These are phyloP conservation scores for Spisula solida DNA, from an alignment of 2,888 invertebrate genomes.

Conservation along the genomic window DNA sequence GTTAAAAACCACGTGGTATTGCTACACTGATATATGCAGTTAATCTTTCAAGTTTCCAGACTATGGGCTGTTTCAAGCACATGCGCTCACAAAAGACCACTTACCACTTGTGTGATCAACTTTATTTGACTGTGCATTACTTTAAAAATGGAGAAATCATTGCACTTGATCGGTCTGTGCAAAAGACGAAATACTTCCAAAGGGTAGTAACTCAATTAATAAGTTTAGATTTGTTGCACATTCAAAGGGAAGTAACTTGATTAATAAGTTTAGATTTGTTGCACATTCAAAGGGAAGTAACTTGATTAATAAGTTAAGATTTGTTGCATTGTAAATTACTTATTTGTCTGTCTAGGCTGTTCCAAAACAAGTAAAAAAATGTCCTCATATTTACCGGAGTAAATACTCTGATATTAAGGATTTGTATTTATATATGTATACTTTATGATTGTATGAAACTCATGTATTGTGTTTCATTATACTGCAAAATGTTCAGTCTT, in stretches of 20 bases:
- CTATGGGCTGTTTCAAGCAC: too few relatives aligned
- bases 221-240: not conserved
- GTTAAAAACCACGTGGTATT: too few relatives aligned
- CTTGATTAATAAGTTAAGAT: not conserved
- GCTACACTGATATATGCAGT: too few relatives aligned
- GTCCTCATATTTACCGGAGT: not conserved
- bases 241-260: not conserved
- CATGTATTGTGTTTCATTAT: not conserved
- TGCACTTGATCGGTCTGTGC: too few relatives aligned
- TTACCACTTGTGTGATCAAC: too few relatives aligned
- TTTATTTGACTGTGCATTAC: not conserved
- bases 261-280: constrained; percentile 2
- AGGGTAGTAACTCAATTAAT: not conserved
- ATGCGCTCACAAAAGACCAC: too few relatives aligned
- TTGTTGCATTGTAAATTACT: constrained; percentile 21
- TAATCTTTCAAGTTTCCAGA: too few relatives aligned
- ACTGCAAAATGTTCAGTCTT: not conserved
- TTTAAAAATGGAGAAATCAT: not conserved
- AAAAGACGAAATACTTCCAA: not conserved
- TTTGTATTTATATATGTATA: not conserved
- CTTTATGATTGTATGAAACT: not conserved
- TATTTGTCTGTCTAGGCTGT: constrained; percentile 5
- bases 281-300: not conserved
- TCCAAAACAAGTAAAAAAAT: not conserved
- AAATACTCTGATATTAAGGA: not conserved